Percentiles rank a stretch among this genome's conserved stretches.
Conservation (phyloP, 2,888 invertebrate genomes). For the Drosophila tanythrix region DNA sequence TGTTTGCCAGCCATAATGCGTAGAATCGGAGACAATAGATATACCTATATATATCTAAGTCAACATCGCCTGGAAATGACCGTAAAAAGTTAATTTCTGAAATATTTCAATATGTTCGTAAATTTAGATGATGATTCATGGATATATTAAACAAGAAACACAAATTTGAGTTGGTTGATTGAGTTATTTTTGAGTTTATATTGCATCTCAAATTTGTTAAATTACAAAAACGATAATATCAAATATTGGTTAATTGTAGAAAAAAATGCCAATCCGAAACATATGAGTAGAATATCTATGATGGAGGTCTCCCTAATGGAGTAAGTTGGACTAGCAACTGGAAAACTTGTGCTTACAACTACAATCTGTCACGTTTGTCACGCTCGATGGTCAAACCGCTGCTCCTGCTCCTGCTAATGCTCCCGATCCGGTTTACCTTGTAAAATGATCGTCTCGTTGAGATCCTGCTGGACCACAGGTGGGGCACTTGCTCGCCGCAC, state of each 20-base stretch:
- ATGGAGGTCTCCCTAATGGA: constrained; percentile 48
- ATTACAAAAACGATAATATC: constrained; percentile 52
- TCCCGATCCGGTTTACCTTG: background rate
- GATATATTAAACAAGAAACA: background rate
- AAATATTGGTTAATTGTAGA: constrained; percentile 37
- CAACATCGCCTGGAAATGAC: background rate
- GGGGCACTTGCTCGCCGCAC: constrained; percentile 61
- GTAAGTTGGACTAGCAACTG: constrained; percentile 31
- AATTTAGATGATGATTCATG: background rate
- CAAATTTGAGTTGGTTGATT: background rate
- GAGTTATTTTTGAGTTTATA: constrained; percentile 28
- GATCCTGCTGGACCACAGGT: constrained; percentile 30
- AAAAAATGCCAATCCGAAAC: constrained; percentile 42
- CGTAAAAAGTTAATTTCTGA: background rate
- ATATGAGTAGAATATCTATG: constrained; percentile 55
- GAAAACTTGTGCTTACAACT: constrained; percentile 51
- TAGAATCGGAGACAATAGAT: background rate
- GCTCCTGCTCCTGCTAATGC: background rate
- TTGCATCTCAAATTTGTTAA: constrained; percentile 30
- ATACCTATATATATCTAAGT: background rate
- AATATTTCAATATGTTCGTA: background rate
- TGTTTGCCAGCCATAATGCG: background rate
- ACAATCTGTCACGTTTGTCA: constrained; percentile 32
- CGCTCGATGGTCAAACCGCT: constrained; percentile 49
- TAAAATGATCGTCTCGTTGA: constrained; percentile 24